Evolutionary conservation across 2,113 vertebrate species (phyloP).

Genomic region (Poeciliopsis occidentalis): DNA sequence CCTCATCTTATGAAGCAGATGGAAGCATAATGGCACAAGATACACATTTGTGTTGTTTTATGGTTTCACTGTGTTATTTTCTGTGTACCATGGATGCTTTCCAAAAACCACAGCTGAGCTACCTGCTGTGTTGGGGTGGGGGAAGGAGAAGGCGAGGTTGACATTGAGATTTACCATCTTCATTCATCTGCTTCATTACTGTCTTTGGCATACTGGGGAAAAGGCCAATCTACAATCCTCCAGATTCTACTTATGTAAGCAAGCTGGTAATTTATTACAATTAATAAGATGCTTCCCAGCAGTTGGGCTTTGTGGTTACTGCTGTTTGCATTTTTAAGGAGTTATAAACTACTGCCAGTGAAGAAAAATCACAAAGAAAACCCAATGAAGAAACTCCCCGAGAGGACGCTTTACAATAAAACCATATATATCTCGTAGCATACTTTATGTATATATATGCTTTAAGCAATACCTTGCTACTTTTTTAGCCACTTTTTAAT

Average conservation of each 20-base stretch:
- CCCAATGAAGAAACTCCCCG: constrained; percentile 3
- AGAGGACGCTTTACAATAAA: constrained; percentile 31
- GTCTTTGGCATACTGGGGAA: constrained; percentile 44
- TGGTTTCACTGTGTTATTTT: constrained; percentile 59
- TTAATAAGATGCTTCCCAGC: constrained; percentile 61
- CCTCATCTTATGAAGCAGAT: constrained; percentile 31
- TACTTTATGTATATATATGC: neutral
- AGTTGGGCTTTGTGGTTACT: constrained; percentile 41
- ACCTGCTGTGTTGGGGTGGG: constrained; percentile 53
- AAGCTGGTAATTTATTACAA: constrained; percentile 67
- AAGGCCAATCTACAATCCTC: constrained; percentile 36
- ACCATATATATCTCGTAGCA: neutral
- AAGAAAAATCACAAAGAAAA: constrained; percentile 25
- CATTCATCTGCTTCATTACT: constrained; percentile 73
- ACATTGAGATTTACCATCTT: constrained; percentile 77
- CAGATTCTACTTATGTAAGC: constrained; percentile 42
- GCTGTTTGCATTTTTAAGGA: constrained; percentile 57
- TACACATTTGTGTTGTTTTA: constrained; percentile 65
- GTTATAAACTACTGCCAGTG: constrained; percentile 48
- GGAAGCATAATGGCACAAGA: constrained; percentile 12
- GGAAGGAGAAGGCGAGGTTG: constrained; percentile 60
- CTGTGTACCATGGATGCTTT: constrained; percentile 55
- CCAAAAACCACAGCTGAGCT: constrained; percentile 63
- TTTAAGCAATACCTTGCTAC: too few species aligned
- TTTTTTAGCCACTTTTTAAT: neutral